phyloP scores from a whole-genome alignment of 2,797 vertebrate species.

The Distichodus sexfasciatus region DNA sequence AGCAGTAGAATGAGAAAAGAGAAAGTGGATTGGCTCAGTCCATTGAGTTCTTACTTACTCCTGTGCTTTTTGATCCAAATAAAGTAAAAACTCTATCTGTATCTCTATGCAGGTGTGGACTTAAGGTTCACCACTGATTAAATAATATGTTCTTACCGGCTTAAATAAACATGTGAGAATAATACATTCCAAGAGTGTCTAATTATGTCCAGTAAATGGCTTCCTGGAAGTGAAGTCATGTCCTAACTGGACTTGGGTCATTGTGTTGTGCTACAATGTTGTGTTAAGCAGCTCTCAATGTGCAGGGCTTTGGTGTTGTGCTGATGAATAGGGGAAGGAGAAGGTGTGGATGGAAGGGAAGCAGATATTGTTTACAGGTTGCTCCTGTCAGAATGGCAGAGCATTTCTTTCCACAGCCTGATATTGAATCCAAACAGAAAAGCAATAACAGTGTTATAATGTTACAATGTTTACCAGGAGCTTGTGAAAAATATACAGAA shows the following conservation, averaged over 20 bases:
- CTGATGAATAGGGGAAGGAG: constrained; percentile 10
- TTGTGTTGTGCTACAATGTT: constrained; percentile 8
- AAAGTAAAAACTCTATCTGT: too few relatives aligned
- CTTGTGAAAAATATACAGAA: background rate
- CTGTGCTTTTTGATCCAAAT: too few relatives aligned
- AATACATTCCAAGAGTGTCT: background rate
- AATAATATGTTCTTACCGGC: background rate
- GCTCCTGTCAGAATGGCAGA: constrained; percentile 17
- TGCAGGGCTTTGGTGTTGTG: background rate
- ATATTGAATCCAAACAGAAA: constrained; percentile 19
- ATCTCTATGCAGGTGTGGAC: too few relatives aligned
- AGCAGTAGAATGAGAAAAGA: too few relatives aligned
- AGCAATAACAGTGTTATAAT: background rate
- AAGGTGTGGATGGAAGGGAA: constrained; percentile 29
- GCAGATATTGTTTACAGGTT: constrained; percentile 25
- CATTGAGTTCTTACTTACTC: too few relatives aligned
- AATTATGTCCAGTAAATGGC: background rate
- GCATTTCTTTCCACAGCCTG: background rate
- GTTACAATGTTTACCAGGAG: background rate
- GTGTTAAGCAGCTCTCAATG: background rate
- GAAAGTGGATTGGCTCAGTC: too few relatives aligned
- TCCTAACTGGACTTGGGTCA: background rate
- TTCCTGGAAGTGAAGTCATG: constrained; percentile 30
- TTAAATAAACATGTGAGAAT: background rate
- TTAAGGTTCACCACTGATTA: too few relatives aligned